A percentile compares a stretch with the other conserved stretches of the same genome.
These are phyloP conservation scores for Elephas maximus DNA, from an alignment of 2,113 vertebrate species.

Conservation along the genomic window DNA sequence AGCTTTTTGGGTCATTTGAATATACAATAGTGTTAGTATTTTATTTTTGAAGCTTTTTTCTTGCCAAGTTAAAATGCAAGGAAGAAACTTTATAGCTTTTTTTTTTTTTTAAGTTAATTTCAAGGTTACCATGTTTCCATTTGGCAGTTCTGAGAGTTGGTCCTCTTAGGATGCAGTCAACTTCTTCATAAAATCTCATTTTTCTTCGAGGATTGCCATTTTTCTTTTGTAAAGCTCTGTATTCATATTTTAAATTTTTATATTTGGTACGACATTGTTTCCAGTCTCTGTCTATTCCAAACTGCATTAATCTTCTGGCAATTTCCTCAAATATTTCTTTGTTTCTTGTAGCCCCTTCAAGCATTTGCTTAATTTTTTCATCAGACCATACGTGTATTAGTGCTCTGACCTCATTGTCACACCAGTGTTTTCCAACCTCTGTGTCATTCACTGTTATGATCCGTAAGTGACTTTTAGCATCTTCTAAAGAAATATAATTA, in stretches of 20 bases:
- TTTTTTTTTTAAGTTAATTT: background rate
- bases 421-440: slow-evolving; percentile 92
- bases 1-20: slow-evolving; percentile 17
- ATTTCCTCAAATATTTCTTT: slow-evolving; percentile 95
- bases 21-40: background rate
- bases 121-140: slow-evolving; percentile 72
- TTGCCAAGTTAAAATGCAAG: slow-evolving; percentile 18
- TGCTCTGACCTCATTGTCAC: slow-evolving; percentile 93
- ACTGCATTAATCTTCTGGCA: slow-evolving; percentile 90
- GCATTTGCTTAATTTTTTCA: slow-evolving; percentile 91
- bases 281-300: slow-evolving; percentile 94
- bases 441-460: slow-evolving; percentile 91
- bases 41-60: slow-evolving; percentile 18
- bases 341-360: slow-evolving; percentile 94
- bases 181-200: slow-evolving; percentile 94
- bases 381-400: slow-evolving; percentile 93
- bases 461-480: slow-evolving; percentile 88
- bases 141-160: slow-evolving; percentile 71
- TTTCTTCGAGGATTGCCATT: slow-evolving; percentile 89
- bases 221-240: slow-evolving; percentile 92
- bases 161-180: slow-evolving; percentile 91
- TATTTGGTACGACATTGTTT: slow-evolving; percentile 95
- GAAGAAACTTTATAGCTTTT: background rate
- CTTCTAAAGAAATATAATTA: slow-evolving; percentile 80
- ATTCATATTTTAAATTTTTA: slow-evolving; percentile 96